Evolutionary conservation across 2,797 vertebrate genomes (phyloP), one percentile per base, ranked within the genome.

Genomic region (Pseudopleuronectes americanus): DNA sequence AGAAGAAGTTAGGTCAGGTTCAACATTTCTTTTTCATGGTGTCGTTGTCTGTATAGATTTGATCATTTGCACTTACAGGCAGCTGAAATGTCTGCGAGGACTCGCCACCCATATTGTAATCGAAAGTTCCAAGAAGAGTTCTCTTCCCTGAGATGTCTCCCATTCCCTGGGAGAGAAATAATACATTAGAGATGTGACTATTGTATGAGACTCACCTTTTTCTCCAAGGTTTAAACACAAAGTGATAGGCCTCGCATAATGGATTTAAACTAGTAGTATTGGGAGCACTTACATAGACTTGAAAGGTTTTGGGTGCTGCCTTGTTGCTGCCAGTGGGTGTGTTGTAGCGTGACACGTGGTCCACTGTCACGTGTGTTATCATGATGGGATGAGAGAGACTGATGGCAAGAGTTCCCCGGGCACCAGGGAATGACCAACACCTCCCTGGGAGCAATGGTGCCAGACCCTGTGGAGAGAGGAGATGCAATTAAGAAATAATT

Each of bases 391-490:
- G 90, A 2, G 97, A 97, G 28, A 99, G 95, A 1, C 95, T 93
- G 76, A 99, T 93, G 79, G 97, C 92, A 0, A 97, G 95, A 23
- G 95, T 96, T 66, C 97, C 98, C 68, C 96, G 94, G 12, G 95
- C 94, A 0, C 98, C 97, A 17, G 93, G 94, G 60, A 99, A 99
- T 0, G 97, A 96, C 98, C 98, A 99, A 74, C 98, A 99, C 75
- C 97, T 98, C 47, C 98, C 98, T 0, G 98, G 97, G 70, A 97
- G 92, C 84, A 97, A 93, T 0, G 97, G 95, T 1, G 97, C 94
- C 93, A 94, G 84, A 22, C 91, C 92, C 91, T 93, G 83, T 13
- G 19, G 45, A n/a, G 17, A 14, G 45, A 8, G 19, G 45, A 8
- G 45, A 48, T 48, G 17, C 19, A 8, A 19, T 7, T 13, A 48